Conservation (phyloP, 2,888 invertebrate species). For the Gerosis bhagava region DNA sequence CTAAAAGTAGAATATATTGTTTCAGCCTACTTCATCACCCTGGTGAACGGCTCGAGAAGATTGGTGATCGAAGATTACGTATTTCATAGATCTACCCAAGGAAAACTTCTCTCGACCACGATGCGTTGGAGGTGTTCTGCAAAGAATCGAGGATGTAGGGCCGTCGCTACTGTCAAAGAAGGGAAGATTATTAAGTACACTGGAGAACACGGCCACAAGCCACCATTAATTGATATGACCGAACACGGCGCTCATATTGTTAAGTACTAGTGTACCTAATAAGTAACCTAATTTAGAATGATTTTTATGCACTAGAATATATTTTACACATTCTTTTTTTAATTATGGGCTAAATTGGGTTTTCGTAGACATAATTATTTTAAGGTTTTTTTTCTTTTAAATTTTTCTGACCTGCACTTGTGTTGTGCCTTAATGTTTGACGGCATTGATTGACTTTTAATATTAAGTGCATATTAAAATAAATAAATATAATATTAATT, state of each 20-base stretch:
- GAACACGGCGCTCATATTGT: constrained; percentile 21
- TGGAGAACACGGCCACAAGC: constrained; percentile 34
- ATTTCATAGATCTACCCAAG: constrained; percentile 25
- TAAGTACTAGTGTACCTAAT: constrained; percentile 10
- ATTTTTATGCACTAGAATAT: too few relatives aligned
- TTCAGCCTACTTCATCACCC: constrained; percentile 28
- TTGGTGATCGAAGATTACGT: constrained; percentile 27
- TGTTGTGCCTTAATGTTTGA: constrained; percentile 6
- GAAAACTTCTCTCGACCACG: constrained; percentile 9
- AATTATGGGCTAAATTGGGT: constrained; percentile 15
- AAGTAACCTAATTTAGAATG: constrained; percentile 1
- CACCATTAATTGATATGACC: constrained; percentile 27
- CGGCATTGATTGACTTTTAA: too few relatives aligned
- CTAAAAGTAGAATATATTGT: too few relatives aligned
- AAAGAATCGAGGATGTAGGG: constrained; percentile 17
- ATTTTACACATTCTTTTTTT: constrained; percentile 7
- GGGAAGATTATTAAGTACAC: constrained; percentile 18
- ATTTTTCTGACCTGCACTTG: constrained; percentile 9
- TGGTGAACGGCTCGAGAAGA: constrained; percentile 25
- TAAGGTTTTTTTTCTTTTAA: constrained; percentile 7
- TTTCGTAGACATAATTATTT: constrained; percentile 12
- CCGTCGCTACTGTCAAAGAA: constrained; percentile 16
- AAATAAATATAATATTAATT: background rate
- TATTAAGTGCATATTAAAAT: background rate
- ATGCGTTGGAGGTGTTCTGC: constrained; percentile 19